Percentiles rank a stretch among this genome's conserved stretches.
Conservation (phyloP, 2,888 invertebrate species). For the Mechanitis mazaeus region DNA sequence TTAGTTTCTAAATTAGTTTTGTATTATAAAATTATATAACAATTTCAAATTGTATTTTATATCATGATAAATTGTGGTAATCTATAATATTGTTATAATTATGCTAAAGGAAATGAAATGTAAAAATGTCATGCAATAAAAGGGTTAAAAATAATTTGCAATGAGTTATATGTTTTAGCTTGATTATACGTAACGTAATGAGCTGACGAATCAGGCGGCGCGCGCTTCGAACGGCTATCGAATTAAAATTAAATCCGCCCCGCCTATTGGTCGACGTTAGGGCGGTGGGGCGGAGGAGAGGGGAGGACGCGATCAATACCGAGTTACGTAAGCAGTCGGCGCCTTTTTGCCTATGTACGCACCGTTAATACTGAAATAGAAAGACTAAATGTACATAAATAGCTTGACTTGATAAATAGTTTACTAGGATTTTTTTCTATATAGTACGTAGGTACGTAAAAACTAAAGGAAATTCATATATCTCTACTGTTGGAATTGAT, state of each 20-base stretch:
- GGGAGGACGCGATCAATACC: constrained; percentile 61
- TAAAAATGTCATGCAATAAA: background rate
- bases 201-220: constrained; percentile 59
- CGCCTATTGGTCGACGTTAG: constrained; percentile 52
- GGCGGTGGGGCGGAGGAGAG: constrained; percentile 30
- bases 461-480: too few relatives aligned
- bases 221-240: constrained; percentile 54
- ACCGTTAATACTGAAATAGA: constrained; percentile 21
- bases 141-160: too few relatives aligned
- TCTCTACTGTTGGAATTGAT: too few relatives aligned
- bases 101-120: background rate
- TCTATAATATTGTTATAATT: background rate
- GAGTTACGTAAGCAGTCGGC: constrained; percentile 58
- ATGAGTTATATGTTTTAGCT: background rate
- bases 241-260: constrained; percentile 67
- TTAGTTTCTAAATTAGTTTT: too few relatives aligned
- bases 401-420: constrained; percentile 1
- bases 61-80: too few relatives aligned
- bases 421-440: background rate
- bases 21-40: too few relatives aligned
- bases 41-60: too few relatives aligned
- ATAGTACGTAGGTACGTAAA: too few relatives aligned
- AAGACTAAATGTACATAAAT: constrained; percentile 19
- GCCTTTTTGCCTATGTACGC: constrained; percentile 37
- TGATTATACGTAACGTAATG: constrained; percentile 28